Evolutionary conservation across 2,113 vertebrate species (phyloP), one percentile per base, ranked within the genome.

Genomic region (Heptranchias perlo): DNA sequence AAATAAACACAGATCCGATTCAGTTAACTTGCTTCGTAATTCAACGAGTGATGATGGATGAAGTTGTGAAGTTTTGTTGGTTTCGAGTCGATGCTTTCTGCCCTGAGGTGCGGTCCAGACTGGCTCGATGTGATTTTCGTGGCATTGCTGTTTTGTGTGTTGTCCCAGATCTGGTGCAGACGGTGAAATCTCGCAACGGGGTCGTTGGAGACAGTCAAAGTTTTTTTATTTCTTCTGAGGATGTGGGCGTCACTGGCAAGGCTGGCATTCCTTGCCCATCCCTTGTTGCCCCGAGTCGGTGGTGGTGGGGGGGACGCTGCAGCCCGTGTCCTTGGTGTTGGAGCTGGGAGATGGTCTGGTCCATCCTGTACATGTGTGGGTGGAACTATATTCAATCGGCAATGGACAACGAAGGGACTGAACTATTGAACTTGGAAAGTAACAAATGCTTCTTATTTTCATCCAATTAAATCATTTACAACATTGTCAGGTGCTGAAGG

Each of bases 381-480:
- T 64, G 91, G 35, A 65, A 16, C 14, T 28, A 28, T n/a, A 89
- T 89, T 31, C 8, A 62, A 94, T 62, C 1, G n/a, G 49, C 61
- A 94, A n/a, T 39, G 61, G 44, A 64, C n/a, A 94, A 94, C 61
- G 13, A 44, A 94, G 58, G 35, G 91, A 21, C 91, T 94, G 58
- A 64, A 64, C 91, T 64, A 64, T 64, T 62, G 58, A 62, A 64
- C 61, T 94, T 58, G 21, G 58, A 64, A 39, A 94, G 91, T 94
- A 94, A 94, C 91, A 62, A 64, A 49, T 49, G 35, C 35, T 39
- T 62, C n/a, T 94, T 64, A 21, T 64, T 94, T n/a, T 64, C 91
- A 64, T 44, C 87, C 91, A 94, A 94, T 52, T 94, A 64, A 64
- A 64, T 39, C 25, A 64, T 94, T 94, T 94, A 94, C 61, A 64